Evolutionary conservation across 53 echinoderm and acorn worm genomes (phyloP), one percentile per base, ranked within the genome.

Genomic region (Paelopatides confundens): DNA sequence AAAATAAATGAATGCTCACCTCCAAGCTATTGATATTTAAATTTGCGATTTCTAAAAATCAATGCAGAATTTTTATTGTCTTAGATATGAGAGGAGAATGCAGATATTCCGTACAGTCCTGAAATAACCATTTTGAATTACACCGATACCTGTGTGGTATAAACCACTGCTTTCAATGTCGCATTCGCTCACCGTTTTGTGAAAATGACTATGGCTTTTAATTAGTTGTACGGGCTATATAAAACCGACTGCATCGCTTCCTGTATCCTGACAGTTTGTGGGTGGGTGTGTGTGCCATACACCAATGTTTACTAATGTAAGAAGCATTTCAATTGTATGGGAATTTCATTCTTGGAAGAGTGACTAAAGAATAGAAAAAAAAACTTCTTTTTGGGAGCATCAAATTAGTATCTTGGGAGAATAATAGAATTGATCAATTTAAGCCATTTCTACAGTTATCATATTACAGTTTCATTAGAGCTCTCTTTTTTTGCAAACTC

Each of bases 21-120:
- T 74, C 0, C 47, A 24, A 27, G 74, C 74, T 13, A 40, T 74
- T 74, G 74, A 74, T 74, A 74, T 74, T 74, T 28, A 74, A 74
- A 74, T 74, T 43, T 43, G 46, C 24, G 35, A 33, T 74, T 74
- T 40, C 7, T 58, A 31, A 67, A 74, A 74, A 74, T 74, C 74
- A 46, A 74, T 74, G 74, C 46, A 24, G 74, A 58, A 58, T 58
- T 58, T n/a, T 48, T 58, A 21, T 58, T 58, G 58, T 58, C 58
- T 58, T 58, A 18, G n/a, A 21, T 6, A 4, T 0, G 58, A 58
- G 21, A 58, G 4, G 58, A 1, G 24, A 58, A 23, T 21, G 58
- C 21, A 23, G 21, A 23, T n/a, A 18, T 6, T 6, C 24, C 58
- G 58, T 23, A 6, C 48, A 48, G 0, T 6, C n/a, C 58, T 58